phyloP scores from a whole-genome alignment of 2,113 vertebrate species.

The Alligator sinensis region DNA sequence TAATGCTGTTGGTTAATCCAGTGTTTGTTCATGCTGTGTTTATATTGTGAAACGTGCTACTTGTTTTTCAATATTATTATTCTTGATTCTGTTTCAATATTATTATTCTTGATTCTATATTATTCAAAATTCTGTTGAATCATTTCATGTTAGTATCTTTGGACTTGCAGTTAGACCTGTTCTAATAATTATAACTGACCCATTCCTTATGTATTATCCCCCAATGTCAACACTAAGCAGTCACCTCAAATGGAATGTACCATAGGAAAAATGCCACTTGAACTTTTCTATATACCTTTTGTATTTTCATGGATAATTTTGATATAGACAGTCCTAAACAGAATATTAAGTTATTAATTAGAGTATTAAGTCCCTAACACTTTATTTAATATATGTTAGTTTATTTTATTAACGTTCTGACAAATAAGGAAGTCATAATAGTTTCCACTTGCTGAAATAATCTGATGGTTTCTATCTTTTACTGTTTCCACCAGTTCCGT shows the following conservation, averaged over 20 bases:
- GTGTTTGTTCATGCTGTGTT: not conserved
- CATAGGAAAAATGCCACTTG: not conserved
- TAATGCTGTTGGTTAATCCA: too few species aligned
- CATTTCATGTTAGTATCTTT: not conserved
- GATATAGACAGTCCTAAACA: not conserved
- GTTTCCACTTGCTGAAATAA: not conserved
- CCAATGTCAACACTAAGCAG: not conserved
- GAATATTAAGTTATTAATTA: not conserved
- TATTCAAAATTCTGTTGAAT: not conserved
- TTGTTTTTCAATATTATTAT: not conserved
- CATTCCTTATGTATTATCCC: not conserved
- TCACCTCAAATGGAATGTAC: not conserved
- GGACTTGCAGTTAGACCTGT: not conserved
- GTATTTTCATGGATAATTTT: not conserved
- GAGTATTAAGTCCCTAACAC: not conserved
- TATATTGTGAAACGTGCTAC: not conserved
- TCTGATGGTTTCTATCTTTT: not conserved
- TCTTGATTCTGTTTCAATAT: too few species aligned
- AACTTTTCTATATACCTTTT: not conserved
- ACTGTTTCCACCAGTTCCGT: conserved; percentile 80
- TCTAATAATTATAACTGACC: not conserved
- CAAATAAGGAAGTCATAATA: not conserved
- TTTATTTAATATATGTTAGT: not conserved
- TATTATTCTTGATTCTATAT: too few species aligned
- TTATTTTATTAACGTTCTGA: not conserved